A percentile compares a stretch with the other conserved stretches of the same genome.
Evolutionary conservation across 2,113 vertebrate species (phyloP).

Genomic region (Empidonax traillii): DNA sequence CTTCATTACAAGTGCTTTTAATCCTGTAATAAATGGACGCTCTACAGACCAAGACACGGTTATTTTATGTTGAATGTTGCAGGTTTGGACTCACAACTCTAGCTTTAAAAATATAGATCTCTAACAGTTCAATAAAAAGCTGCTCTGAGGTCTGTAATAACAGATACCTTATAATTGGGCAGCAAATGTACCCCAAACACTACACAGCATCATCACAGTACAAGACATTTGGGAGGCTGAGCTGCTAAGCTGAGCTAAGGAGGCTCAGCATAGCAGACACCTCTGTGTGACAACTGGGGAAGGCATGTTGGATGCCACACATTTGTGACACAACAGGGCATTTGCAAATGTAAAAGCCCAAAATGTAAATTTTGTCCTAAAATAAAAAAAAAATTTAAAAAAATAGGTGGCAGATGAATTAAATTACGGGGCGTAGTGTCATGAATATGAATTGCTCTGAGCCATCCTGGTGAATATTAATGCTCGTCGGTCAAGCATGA

Average conservation of each 20-base stretch:
- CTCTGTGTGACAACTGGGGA: not conserved
- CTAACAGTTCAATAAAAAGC: not conserved
- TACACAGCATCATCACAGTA: accelerated
- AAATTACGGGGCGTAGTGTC: not conserved
- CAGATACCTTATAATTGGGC: not conserved
- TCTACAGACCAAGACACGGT: not conserved
- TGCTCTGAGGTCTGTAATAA: not conserved
- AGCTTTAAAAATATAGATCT: not conserved
- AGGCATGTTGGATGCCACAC: not conserved
- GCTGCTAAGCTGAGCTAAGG: not conserved
- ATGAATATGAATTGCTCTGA: not conserved
- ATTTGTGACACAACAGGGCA: not conserved
- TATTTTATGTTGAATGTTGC: not conserved
- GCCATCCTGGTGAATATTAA: not conserved
- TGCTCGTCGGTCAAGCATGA: not conserved
- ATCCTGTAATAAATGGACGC: not conserved
- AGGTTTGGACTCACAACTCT: not conserved
- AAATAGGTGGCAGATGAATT: not conserved
- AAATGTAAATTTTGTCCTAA: not conserved
- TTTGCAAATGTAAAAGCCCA: not conserved
- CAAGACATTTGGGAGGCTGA: not conserved
- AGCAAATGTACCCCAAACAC: not conserved
- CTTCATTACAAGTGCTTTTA: not conserved
- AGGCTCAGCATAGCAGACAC: not conserved
- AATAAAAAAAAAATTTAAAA: not conserved